Conservation (phyloP, 2,888 invertebrate species). For the Cheilosia impressa region DNA sequence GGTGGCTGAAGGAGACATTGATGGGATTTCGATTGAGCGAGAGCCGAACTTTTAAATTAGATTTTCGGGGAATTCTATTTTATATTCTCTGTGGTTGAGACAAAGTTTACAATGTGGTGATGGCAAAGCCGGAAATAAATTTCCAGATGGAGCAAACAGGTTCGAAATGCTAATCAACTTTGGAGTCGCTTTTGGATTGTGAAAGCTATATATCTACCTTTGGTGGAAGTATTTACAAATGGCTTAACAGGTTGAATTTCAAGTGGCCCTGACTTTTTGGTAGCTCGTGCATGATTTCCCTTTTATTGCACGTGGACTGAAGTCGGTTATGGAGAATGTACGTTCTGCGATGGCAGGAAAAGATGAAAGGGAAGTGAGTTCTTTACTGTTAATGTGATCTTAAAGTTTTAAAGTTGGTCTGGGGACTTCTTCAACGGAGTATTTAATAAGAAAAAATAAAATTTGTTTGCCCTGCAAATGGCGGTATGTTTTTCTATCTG, state of each 20-base stretch:
- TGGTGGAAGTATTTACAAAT: conserved; percentile 51
- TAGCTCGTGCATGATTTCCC: conserved; percentile 28
- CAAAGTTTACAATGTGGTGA: conserved; percentile 65
- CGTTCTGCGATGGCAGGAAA: too few species aligned
- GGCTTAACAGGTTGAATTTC: conserved; percentile 41
- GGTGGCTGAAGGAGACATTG: conserved; percentile 65
- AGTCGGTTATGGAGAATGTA: too few species aligned
- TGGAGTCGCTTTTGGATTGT: conserved; percentile 44
- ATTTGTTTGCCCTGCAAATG: too few species aligned
- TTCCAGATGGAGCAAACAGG: conserved; percentile 41
- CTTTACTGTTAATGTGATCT: too few species aligned
- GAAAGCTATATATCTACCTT: conserved; percentile 2
- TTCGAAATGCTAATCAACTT: conserved; percentile 58
- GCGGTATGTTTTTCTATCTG: too few species aligned
- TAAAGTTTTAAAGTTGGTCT: too few species aligned
- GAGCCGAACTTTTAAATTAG: conserved; percentile 69
- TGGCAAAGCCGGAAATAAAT: conserved; percentile 26
- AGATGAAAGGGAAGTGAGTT: too few species aligned
- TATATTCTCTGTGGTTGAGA: conserved; percentile 60
- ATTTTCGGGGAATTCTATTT: conserved; percentile 55
- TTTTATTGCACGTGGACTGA: conserved; percentile 20
- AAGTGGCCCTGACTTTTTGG: conserved; percentile 11
- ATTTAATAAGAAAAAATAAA: too few species aligned
- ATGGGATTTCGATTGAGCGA: conserved; percentile 68
- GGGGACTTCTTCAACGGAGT: too few species aligned